phyloP scores from a whole-genome alignment of 2,797 vertebrate species.

The Syncerus caffer region DNA sequence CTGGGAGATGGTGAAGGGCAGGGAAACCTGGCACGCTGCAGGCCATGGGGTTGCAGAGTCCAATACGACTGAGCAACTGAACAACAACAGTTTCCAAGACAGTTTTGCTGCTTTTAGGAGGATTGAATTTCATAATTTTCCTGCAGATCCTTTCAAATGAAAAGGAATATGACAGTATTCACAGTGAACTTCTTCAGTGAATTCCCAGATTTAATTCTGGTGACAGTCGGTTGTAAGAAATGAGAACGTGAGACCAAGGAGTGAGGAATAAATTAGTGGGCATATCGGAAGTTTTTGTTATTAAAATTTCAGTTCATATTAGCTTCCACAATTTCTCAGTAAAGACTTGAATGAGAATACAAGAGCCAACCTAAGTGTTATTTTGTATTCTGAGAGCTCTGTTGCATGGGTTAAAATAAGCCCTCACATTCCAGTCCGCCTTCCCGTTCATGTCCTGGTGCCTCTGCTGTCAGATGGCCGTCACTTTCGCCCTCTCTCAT shows the following conservation, averaged over 20 bases:
- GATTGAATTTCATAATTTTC: conserved; percentile 4
- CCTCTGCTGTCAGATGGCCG: fast-evolving
- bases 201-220: neutral
- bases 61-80: neutral
- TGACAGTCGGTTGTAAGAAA: neutral
- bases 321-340: neutral
- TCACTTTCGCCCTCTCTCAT: neutral
- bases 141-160: neutral
- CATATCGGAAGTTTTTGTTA: neutral
- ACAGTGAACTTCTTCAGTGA: neutral
- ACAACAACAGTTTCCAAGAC: neutral
- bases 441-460: fast-evolving
- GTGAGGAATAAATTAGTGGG: neutral
- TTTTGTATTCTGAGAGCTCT: neutral
- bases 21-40: neutral
- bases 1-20: neutral
- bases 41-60: neutral
- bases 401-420: neutral
- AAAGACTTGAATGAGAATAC: neutral
- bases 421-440: fast-evolving
- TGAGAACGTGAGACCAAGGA: neutral
- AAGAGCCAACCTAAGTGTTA: neutral
- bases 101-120: neutral
- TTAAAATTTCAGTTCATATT: neutral
- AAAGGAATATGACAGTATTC: neutral